Evolutionary conservation across 2,113 vertebrate species (phyloP), one percentile per base, ranked within the genome.

Genomic region (Carollia perspicillata): DNA sequence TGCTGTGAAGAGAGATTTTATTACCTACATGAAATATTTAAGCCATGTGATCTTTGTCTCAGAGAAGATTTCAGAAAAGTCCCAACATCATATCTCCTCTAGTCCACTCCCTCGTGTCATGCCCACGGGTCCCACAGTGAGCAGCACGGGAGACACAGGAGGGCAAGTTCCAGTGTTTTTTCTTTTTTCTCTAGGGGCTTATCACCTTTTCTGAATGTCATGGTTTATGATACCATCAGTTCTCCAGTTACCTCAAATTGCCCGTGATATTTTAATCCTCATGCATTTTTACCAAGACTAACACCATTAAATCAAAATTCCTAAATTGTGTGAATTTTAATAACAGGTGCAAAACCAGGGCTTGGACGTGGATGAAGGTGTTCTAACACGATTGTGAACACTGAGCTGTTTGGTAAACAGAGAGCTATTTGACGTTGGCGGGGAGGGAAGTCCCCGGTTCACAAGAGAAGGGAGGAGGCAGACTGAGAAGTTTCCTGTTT

Each of bases 261-360:
- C 49, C 53, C 22, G 11, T 93, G 49, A 65, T 49, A 69, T 93
- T 95, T 86, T 74, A 79, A 78, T 84, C 33, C 9, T 44, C 49
- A 12, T 23, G 4, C 49, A 55, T 77, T 94, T 65, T 75, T 58
- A 89, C 85, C 28, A 66, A 66, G 28, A 51, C 40, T 74, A 86
- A 71, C 4, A 68, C 42, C 22, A 49, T 58, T 72, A 86, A 97
- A 86, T 90, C 51, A 66, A 87, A 90, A 84, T 92, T 87, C 63
- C 69, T 58, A 80, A 74, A 37, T 68, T 66, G 84, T 74, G 47
- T 72, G 42, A 53, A 60, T 58, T 42, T 68, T 81, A 40, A 35
- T 63, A 30, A 60, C 66, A 74, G 23, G 16, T 72, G 10, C 51
- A 72, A 91, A 95, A 51, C 63, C 28, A 44, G 55, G 33, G 16